phyloP scores from a whole-genome alignment of 2,888 invertebrate genomes.

The Blastobasis adustella region DNA sequence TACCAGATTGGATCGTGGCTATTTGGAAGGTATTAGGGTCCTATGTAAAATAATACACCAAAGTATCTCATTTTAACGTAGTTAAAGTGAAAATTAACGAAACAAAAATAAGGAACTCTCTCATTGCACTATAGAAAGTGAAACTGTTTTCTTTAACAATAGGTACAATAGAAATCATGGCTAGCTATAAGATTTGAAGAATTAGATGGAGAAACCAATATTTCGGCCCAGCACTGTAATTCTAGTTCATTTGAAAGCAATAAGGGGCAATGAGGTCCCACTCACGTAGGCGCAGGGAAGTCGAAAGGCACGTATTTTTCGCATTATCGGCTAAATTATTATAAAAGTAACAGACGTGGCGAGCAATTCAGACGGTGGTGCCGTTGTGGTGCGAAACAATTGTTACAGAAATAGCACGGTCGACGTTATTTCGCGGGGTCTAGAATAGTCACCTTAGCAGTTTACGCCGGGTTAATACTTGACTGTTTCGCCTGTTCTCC shows the following conservation, averaged over 20 bases:
- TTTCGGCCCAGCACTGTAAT: slow-evolving; percentile 48
- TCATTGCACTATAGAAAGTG: no score
- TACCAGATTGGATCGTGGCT: no score
- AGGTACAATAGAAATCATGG: slow-evolving; percentile 27
- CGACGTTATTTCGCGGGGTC: slow-evolving; percentile 17
- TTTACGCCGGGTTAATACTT: neutral
- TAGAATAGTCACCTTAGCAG: slow-evolving; percentile 12
- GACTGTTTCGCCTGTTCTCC: no score
- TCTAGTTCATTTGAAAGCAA: slow-evolving; percentile 55
- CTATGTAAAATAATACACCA: no score
- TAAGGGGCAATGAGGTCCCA: slow-evolving; percentile 56
- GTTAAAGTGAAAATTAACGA: no score
- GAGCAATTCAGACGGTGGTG: slow-evolving; percentile 34
- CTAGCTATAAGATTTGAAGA: slow-evolving; percentile 1
- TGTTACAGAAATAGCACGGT: slow-evolving; percentile 40
- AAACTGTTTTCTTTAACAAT: no score
- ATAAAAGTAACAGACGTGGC: slow-evolving; percentile 64
- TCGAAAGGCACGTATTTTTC: slow-evolving; percentile 68
- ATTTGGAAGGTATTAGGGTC: no score
- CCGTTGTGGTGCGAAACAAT: slow-evolving; percentile 30
- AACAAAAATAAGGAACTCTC: no score
- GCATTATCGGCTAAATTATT: slow-evolving; percentile 70
- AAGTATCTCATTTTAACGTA: no score
- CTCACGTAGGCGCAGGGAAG: slow-evolving; percentile 52
- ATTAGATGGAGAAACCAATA: slow-evolving; percentile 18